phyloP scores from a whole-genome alignment of 2,797 vertebrate genomes.

The Scyliorhinus canicula region DNA sequence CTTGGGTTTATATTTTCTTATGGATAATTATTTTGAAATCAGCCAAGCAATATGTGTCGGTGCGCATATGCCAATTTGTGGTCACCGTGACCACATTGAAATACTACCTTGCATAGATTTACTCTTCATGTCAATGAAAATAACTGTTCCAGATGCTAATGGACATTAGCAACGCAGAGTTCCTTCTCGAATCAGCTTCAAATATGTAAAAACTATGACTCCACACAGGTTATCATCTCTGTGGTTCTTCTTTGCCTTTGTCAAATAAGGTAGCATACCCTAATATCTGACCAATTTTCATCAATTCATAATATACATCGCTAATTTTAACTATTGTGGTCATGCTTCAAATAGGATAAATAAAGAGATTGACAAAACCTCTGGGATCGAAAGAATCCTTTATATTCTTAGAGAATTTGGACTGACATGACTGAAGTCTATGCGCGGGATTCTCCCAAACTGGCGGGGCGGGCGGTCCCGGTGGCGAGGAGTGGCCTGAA shows the following conservation, averaged over 20 bases:
- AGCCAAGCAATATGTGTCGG: neutral
- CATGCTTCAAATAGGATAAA: too few relatives aligned
- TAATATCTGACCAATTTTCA: too few relatives aligned
- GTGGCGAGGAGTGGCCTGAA: too few relatives aligned
- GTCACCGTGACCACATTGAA: neutral
- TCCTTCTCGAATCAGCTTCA: neutral
- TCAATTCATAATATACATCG: too few relatives aligned
- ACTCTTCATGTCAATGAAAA: neutral
- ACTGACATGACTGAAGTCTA: too few relatives aligned
- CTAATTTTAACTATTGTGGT: too few relatives aligned
- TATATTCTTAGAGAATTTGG: too few relatives aligned
- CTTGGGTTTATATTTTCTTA: neutral
- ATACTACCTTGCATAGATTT: neutral
- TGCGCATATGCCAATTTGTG: neutral
- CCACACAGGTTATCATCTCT: neutral
- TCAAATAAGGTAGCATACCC: too few relatives aligned
- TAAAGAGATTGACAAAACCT: too few relatives aligned
- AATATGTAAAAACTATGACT: neutral
- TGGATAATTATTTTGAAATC: neutral
- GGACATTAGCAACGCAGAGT: neutral
- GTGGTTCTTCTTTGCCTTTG: neutral
- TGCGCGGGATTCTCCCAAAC: too few relatives aligned
- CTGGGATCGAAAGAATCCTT: too few relatives aligned
- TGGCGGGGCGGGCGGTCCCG: too few relatives aligned
- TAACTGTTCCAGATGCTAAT: neutral